Evolutionary conservation across 1,140 invertebrate genomes (phyloP).

Genomic region (Nomia melanderi): DNA sequence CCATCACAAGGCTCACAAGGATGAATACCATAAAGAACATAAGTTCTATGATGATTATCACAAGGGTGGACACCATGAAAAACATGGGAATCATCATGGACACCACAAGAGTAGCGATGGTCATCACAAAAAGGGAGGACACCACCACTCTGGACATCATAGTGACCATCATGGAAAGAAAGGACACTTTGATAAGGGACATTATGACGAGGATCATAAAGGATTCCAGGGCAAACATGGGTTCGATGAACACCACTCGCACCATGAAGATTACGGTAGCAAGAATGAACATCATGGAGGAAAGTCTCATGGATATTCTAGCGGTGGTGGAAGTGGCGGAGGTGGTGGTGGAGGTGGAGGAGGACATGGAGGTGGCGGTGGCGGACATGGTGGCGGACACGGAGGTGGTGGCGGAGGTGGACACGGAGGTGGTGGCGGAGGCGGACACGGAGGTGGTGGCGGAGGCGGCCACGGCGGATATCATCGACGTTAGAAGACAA

Average conservation of each 20-base stretch:
- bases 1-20: constrained; percentile 90
- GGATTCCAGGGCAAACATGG: constrained; percentile 87
- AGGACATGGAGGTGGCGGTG: not conserved
- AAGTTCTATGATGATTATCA: constrained; percentile 92
- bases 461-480: constrained; percentile 18
- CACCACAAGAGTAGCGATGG: constrained; percentile 87
- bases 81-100: constrained; percentile 86
- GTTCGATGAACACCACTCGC: constrained; percentile 84
- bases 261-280: constrained; percentile 85
- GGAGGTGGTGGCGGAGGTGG: constrained; percentile 15
- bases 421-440: not conserved
- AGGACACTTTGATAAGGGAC: constrained; percentile 88
- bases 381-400: not conserved
- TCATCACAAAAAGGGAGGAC: constrained; percentile 86
- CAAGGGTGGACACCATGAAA: constrained; percentile 87
- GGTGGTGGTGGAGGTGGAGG: constrained; percentile 17
- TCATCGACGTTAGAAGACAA: not conserved
- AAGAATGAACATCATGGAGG: constrained; percentile 85
- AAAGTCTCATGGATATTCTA: constrained; percentile 82
- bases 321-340: not conserved
- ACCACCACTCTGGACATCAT: constrained; percentile 86
- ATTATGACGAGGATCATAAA: constrained; percentile 89
- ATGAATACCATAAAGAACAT: constrained; percentile 91
- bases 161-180: constrained; percentile 88
- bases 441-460: not conserved